Base-by-base conservation (phyloP, 1,140 invertebrate species). In the Temnothorax curvispinosus region DNA sequence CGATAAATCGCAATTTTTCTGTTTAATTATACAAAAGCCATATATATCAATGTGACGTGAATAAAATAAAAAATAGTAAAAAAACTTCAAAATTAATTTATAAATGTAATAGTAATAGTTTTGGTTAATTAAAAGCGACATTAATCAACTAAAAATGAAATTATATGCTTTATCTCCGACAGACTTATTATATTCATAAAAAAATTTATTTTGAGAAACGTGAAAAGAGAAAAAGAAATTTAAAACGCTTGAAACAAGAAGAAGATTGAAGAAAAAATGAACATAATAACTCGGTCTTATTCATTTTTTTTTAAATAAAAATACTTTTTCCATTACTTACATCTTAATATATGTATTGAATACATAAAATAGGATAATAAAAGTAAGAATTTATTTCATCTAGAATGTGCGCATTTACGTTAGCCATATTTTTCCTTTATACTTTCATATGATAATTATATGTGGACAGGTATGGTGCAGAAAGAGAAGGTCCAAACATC, bases 381-480 rank as follows among this genome's bases (percentile, higher is more conserved):
- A 74, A 60, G 44, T 11, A 64, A 56, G 7, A 82, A 32, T 27
- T 32, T 8, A 15, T 74, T 74, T 50, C 15, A 21, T 50, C 18
- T 5, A 69, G 32, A 35, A 27, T 75, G 6, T n/a, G 35, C 5
- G 32, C 27, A 41, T 6, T 41, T 41, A 41, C 38, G 38, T 35
- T 27, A 64, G 21, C 9, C 38, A n/a, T 74, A 15, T 69, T 69
- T 21, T 69, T 74, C 27, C 32, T 74, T 84, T 60, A 74, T 32
- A 74, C 54, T 78, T 78, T 52, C 21, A 65, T 67, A 15, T n/a
- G 9, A 80, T 35, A 52, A 1, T 32, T 21, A 7, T 44, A 41
- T 9, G 47, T 18, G 13, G n/a, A 47, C 13, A 21, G 32, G 2
- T 62, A 27, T 44, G 27, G 41, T 6, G 21, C 27, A 65, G 13